Evolutionary conservation across 2,888 invertebrate species (phyloP).

Genomic region (Arge pagana): DNA sequence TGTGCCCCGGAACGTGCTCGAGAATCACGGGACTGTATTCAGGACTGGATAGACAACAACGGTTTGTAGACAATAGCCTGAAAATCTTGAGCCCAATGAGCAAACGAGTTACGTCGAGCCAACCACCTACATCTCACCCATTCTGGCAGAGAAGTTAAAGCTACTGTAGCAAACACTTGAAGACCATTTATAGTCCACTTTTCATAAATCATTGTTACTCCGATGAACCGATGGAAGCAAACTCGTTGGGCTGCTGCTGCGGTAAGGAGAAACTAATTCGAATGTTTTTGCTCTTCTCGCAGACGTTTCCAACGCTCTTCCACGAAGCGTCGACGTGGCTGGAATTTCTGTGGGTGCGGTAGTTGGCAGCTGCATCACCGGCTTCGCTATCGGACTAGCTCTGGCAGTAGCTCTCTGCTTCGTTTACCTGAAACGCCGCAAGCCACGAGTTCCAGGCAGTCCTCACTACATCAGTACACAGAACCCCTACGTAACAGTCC

Average conservation of each 20-base stretch:
- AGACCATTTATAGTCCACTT: too few species aligned
- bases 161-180: too few species aligned
- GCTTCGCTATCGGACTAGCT: slow-evolving; percentile 57
- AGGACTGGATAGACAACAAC: slow-evolving; percentile 50
- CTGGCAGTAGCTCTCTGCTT: slow-evolving; percentile 56
- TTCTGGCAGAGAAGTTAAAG: slow-evolving; percentile 44
- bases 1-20: slow-evolving; percentile 50
- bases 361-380: slow-evolving; percentile 57
- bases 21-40: slow-evolving; percentile 70
- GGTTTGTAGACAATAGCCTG: slow-evolving; percentile 39
- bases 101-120: too few species aligned
- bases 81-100: too few species aligned
- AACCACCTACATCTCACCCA: too few species aligned
- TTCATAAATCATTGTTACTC: too few species aligned
- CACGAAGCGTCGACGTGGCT: slow-evolving; percentile 41
- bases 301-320: slow-evolving; percentile 42
- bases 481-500: slow-evolving; percentile 83
- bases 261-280: too few species aligned
- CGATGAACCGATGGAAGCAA: too few species aligned
- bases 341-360: slow-evolving; percentile 62
- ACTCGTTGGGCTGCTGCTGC: too few species aligned
- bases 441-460: slow-evolving; percentile 71
- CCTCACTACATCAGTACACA: slow-evolving; percentile 84
- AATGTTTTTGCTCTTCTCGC: not conserved
- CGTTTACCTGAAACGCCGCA: slow-evolving; percentile 59